Evolutionary conservation across 2,888 invertebrate species (phyloP), one percentile per base, ranked within the genome.

Genomic region (Cephus nigrinus): DNA sequence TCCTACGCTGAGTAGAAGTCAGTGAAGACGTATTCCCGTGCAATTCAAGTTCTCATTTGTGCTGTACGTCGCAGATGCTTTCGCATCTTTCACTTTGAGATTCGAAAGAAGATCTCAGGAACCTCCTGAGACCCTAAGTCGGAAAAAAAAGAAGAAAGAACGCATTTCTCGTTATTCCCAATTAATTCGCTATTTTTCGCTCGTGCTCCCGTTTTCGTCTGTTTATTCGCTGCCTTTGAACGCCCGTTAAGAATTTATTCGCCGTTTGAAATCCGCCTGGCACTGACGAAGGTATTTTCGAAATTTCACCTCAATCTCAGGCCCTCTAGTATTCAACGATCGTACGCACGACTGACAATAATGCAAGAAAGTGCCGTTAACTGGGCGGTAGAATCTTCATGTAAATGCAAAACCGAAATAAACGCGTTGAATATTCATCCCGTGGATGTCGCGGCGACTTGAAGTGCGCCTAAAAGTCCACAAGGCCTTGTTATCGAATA

Each of bases 381-480:
- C 71, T 30, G 15, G 30, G 31, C 34, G 71, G 35, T 80, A 79
- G 78, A 81, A 80, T 80, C 75, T 74, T 77, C 82, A 74, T 76
- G 79, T 75, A 78, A 84, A 83, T 77, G 78, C 71, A 79, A 82
- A 79, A 78, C 74, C 80, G 79, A 83, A 81, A 81, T 80, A 81
- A 69, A 55, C 74, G 33, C 75, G 78, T 80, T 82, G 81, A 81
- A 84, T 83, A 84, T 83, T 85, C 78, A 80, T 76, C 71, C 30
- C 30, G 11, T 30, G 15, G 30, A 71, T 11, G 71, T 71, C 71
- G 71, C 30, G 3, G 71, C 11, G 55, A 23, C 55, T 9, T 9
- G 23, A 55, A 55, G 55, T 55, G 23, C 55, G 55, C 55, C 1
- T 55, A 2, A 55, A 55, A 9, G 23, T 23, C 23, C 9, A 55